phyloP scores from a whole-genome alignment of 2,797 vertebrate species.

The Malurus leucopterus region DNA sequence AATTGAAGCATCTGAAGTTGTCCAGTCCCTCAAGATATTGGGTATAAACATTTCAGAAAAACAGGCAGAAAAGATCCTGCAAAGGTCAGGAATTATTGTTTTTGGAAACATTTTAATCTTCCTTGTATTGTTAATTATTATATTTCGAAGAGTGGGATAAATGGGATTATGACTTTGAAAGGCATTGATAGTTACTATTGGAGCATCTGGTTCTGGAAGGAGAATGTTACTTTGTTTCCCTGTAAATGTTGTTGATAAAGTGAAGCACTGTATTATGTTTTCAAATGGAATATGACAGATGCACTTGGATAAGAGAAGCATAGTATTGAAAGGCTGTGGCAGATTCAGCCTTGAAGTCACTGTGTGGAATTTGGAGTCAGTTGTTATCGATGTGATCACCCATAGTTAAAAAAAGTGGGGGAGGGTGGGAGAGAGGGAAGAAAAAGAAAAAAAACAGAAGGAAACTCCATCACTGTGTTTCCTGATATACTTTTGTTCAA shows the following conservation, averaged over 20 bases:
- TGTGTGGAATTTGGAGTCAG: background rate
- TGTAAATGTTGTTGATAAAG: background rate
- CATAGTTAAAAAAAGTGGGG: background rate
- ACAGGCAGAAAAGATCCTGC: slow-evolving; percentile 87
- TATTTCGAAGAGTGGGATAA: background rate
- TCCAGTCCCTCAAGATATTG: slow-evolving; percentile 85
- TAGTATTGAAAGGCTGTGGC: background rate
- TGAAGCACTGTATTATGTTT: background rate
- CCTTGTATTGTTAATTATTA: background rate
- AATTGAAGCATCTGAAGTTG: slow-evolving; percentile 87
- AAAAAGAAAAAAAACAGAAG: background rate
- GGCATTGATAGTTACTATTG: background rate
- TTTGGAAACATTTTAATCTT: background rate
- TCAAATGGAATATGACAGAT: background rate
- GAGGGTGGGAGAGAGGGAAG: rapidly evolving
- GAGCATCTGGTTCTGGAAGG: background rate
- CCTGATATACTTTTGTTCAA: background rate
- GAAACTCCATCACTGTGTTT: background rate
- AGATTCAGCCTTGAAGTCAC: background rate
- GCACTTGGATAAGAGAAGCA: background rate
- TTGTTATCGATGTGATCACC: background rate
- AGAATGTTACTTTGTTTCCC: background rate
- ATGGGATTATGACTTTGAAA: background rate
- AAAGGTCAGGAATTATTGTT: slow-evolving; percentile 76
- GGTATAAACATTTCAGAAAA: slow-evolving; percentile 84